phyloP scores from a whole-genome alignment of 2,797 vertebrate species.

The Cossypha heuglini region DNA sequence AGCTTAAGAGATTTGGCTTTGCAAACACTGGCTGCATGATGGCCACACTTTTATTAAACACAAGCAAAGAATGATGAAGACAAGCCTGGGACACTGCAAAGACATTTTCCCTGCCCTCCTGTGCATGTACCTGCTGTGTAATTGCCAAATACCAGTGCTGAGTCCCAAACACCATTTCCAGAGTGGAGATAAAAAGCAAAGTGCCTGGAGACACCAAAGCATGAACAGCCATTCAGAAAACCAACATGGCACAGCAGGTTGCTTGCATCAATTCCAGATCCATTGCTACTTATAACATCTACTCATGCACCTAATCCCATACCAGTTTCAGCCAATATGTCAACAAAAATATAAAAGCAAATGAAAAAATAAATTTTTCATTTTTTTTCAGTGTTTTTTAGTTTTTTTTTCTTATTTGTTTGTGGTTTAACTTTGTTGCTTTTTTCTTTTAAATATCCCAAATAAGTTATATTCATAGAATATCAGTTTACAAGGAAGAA shows the following conservation, averaged over 20 bases:
- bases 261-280: background rate
- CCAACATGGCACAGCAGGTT: background rate
- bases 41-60: background rate
- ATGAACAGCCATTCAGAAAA: background rate
- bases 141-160: background rate
- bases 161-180: background rate
- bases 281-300: background rate
- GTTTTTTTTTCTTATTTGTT: background rate
- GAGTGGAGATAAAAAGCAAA: background rate
- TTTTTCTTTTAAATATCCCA: background rate
- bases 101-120: background rate
- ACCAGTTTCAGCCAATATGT: background rate
- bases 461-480: background rate
- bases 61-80: background rate
- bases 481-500: background rate
- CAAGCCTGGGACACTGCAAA: accelerated
- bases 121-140: background rate
- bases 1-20: background rate
- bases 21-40: background rate
- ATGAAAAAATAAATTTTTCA: accelerated
- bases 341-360: background rate
- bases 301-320: background rate
- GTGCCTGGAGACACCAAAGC: background rate
- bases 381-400: accelerated
- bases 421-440: background rate